Evolutionary conservation across 2,797 vertebrate genomes (phyloP).

Genomic region (Darevskia mixta): DNA sequence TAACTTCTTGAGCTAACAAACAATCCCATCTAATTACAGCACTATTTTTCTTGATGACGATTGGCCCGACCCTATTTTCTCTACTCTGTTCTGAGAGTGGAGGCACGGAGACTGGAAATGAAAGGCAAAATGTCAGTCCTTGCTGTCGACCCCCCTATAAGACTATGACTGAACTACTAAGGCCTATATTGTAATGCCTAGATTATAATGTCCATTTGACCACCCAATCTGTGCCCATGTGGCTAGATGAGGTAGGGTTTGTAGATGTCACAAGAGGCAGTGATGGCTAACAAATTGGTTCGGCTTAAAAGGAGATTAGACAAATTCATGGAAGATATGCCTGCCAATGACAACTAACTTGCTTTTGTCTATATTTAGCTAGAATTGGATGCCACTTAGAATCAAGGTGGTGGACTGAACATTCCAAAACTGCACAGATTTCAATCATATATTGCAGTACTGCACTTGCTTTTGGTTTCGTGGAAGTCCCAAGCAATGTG

Average conservation of each 20-base stretch:
- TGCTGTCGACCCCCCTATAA: neutral
- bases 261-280: no score
- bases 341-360: no score
- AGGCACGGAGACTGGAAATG: neutral
- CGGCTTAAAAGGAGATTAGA: no score
- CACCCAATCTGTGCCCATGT: neutral
- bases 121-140: neutral
- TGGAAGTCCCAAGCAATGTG: no score
- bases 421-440: no score
- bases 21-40: conserved; percentile 67
- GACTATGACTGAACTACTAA: neutral
- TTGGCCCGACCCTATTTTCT: conserved; percentile 35
- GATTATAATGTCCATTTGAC: neutral
- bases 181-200: neutral
- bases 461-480: no score
- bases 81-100: conserved; percentile 1
- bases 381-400: no score
- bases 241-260: neutral
- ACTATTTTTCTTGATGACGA: conserved; percentile 66
- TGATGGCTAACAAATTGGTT: no score
- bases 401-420: no score
- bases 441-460: no score
- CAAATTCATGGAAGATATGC: no score
- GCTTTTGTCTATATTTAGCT: no score
- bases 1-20: conserved; percentile 73